Evolutionary conservation across 1,140 invertebrate species (phyloP), one percentile per base, ranked within the genome.

Genomic region (Ceratina calcarata): DNA sequence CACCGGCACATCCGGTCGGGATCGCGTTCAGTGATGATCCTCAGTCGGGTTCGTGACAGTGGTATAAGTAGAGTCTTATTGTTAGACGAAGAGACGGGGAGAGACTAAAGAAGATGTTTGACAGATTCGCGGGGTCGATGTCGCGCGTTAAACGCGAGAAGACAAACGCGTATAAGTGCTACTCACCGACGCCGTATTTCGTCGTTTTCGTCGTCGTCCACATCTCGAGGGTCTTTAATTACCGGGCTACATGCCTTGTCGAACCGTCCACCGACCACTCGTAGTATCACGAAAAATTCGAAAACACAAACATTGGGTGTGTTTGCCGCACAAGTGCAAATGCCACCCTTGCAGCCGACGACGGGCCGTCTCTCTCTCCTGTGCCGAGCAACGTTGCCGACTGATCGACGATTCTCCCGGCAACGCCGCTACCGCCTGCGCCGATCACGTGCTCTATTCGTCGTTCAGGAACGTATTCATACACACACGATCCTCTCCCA

Each of bases 161-260:
- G 37, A 45, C 37, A 45, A 68, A 58, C 69, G 53, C 58, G 51
- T 66, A 53, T 68, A 77, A 75, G 72, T 45, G 37, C 6, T 67
- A 94, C 94, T 94, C 91, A 95, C 95, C 94, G 86, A 95, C 94
- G 86, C 94, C 94, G 91, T 95, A 95, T 91, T 95, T 95, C 80
- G 94, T 95, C 45, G 93, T 94, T 87, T 95, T 95, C 58, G 94
- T 94, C 65, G 94, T 94, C 66, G 93, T 94, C 94, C 94, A 95
- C 94, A 95, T 95, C 83, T 87, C 86, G 85, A 65, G 67, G 65
- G 78, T 45, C 0, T 68, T 55, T 24, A 49, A 80, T 78, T 27
- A 58, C 79, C 70, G 68, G 72, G 68, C 84, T 87, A 86, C 86
- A 90, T 87, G 66, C 81, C 83, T 78, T 66, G 60, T 18, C 65